Evolutionary conservation across 2,797 vertebrate species (phyloP), one percentile per base, ranked within the genome.

Genomic region (Heterohyrax brucei): DNA sequence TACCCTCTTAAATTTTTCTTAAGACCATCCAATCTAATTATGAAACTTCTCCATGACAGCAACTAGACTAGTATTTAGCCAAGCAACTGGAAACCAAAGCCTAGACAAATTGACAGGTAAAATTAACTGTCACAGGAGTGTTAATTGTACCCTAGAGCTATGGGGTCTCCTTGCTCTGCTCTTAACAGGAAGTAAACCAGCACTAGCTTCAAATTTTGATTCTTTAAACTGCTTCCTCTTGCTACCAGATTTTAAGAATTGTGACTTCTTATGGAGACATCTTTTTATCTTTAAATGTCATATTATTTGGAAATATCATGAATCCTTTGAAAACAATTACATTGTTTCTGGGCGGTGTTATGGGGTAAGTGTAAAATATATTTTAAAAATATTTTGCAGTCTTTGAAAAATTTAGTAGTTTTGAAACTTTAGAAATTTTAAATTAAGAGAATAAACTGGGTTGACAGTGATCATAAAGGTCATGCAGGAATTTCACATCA

Each of bases 391-490:
- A 81, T 33, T 22, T 86, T 59, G 70, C 13, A 82, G 70, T 59
- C 59, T 91, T 84, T 61, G 16, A 75, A 83, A 87, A 81, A 87
- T 22, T 39, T 7, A 72, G 53, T 39, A 48, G 24, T 88, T 95
- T 90, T 90, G 79, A 76, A 64, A 90, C 13, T 33, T 39, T 79
- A 1, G 6, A 59, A 18, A 7, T 78, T 96, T 90, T 62, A 68
- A 86, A 46, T 77, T 14, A 53, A 75, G 5, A 56, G 0, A 61
- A 68, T 88, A 50, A 73, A 46, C 26, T 33, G 24, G 22, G 7
- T 80, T 62, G 33, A 82, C 93, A 26, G 64, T 76, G 24, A 64
- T 64, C 30, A 10, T 62, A 39, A 39, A 73, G 26, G 10, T 70
- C 18, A 46, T 30, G 18, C 56, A 48, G 50, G 13, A 81, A 86